Evolutionary conservation across 2,113 vertebrate species (phyloP), one percentile per base, ranked within the genome.

Genomic region (Eudyptes chrysolophus): DNA sequence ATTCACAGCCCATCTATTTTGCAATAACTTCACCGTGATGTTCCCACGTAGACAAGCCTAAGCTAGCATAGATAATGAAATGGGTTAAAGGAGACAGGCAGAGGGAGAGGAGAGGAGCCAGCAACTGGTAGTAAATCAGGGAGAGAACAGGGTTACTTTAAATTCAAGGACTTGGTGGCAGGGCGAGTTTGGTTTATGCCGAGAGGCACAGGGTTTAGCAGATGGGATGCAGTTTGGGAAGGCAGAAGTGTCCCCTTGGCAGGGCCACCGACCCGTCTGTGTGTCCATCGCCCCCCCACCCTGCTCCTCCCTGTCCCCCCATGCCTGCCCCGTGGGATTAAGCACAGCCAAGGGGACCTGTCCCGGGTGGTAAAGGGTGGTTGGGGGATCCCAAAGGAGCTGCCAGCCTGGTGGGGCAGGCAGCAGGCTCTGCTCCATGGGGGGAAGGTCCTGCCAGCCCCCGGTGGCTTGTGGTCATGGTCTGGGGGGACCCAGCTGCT

Each of bases 21-120:
- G 96, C 96, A 96, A 96, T 96, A 96, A 91, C 96, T 94, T 91
- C 93, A 58, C 89, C 89, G 19, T 82, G 96, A 96, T 94, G 96
- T 96, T 97, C 96, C 96, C 96, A 97, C 94, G 95, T 96, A 96
- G 97, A 60, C 97, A 96, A 97, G 97, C 97, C 97, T 96, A 96
- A 97, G 96, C 96, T 97, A 96, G 96, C 96, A 96, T 89, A 96
- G 96, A 96, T 97, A 97, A 96, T 97, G 96, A 96, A 97, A 95
- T 96, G 96, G 97, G 97, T 97, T 97, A 97, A 96, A 96, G 97
- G 96, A 96, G 97, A 96, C 93, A 78, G 97, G 94, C 69, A 13
- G 95, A 89, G 91, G 89, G 93, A 96, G 92, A 94, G 80, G 81
- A 95, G 92, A 94, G 87, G 87, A 97, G 96, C 93, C 96, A 95